Base-by-base conservation (phyloP, 2,888 invertebrate species). In the Cremastinae sp. region DNA sequence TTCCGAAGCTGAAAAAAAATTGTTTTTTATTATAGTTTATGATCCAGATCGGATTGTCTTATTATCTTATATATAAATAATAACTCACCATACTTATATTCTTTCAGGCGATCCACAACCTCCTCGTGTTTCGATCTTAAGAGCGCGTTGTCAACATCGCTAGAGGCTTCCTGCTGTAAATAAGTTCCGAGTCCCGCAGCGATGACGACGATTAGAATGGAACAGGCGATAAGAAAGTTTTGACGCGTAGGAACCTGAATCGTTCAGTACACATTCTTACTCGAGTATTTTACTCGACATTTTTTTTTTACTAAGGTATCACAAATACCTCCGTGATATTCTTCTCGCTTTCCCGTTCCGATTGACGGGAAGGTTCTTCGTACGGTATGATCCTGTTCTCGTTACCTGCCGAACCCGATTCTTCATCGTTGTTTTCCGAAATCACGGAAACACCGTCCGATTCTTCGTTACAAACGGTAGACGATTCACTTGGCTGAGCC, bases 401-500 rank as follows among this genome's bases (percentile, higher is more conserved):
- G 16, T 5, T 65, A 18, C 0, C 28, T 53, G n/a, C 16, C 12
- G 12, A 8, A 8, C 8, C 8, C 4, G 39, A 2, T 8, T 74
- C 74, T 8, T 70, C 75, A 9, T 47, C 47, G 4, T 76, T 76
- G 62, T 70, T 74, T 28, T 79, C 79, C 35, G 73, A 76, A 62
- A 78, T 77, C 41, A 78, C 79, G 5, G 80, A 78, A 8, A 77
- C 71, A 2, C 79, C 78, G 65, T 79, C 79, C 9, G 80, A 80
- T 28, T 76, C 76, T 5, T 79, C 76, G 14, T 78, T 73, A 4
- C 35, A 56, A 5, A 16, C 2, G 12, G 28, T 49, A 9, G 10
- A 7, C 3, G 49, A 22, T 9, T 37, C 74, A 14, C n/a, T 53
- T 37, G 22, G n/a, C 28, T 12, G 53, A 9, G 10, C 45, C 14